A percentile compares a stretch with the other conserved stretches of the same genome.
Evolutionary conservation across 2,888 invertebrate genomes (phyloP).

Genomic region (Ischnura elegans): DNA sequence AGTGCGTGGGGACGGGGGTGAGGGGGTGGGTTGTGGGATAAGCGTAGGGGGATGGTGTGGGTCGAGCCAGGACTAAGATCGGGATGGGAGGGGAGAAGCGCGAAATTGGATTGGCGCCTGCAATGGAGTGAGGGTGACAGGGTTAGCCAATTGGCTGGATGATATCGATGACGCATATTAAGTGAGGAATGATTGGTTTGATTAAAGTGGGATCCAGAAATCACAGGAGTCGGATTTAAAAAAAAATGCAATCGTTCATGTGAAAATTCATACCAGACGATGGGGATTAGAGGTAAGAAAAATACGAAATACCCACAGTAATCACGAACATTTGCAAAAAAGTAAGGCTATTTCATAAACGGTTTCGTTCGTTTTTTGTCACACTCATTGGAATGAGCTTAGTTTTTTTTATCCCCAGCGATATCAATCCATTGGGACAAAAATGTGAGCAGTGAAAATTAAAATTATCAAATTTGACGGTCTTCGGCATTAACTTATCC

Average conservation of each 20-base stretch:
- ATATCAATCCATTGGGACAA: background rate
- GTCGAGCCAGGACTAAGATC: background rate
- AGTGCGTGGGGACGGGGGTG: background rate
- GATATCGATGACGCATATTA: constrained; percentile 66
- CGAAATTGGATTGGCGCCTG: constrained; percentile 62
- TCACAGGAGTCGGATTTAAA: constrained; percentile 27
- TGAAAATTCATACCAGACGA: constrained; percentile 48
- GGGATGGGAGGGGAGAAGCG: background rate
- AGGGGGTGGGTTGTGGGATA: background rate
- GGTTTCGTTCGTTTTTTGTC: background rate
- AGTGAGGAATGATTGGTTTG: constrained; percentile 67
- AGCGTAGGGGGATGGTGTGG: background rate
- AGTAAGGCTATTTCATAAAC: constrained; percentile 30
- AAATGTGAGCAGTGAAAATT: background rate
- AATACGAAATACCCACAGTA: background rate
- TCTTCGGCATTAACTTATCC: background rate
- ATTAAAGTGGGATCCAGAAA: constrained; percentile 59
- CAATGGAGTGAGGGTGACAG: constrained; percentile 61
- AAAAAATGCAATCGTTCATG: constrained; percentile 21
- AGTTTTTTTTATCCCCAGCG: background rate
- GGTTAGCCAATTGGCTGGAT: constrained; percentile 67
- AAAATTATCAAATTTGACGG: background rate
- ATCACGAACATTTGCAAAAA: background rate
- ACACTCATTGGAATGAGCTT: background rate
- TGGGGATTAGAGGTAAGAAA: background rate